phyloP scores from a whole-genome alignment of 2,888 invertebrate genomes.

The Aricia artaxerxes region DNA sequence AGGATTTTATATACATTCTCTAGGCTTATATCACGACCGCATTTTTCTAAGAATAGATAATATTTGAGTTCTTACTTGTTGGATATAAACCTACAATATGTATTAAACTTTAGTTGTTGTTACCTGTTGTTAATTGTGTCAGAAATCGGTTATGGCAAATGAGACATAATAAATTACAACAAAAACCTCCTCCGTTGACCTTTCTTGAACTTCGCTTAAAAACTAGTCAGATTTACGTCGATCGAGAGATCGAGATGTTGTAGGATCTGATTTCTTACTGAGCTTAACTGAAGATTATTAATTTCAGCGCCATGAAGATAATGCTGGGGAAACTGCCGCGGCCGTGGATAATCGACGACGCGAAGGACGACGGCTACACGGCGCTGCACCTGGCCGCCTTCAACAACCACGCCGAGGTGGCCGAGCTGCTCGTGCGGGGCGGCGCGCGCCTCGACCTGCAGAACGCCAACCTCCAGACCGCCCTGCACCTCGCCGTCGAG shows the following conservation, averaged over 20 bases:
- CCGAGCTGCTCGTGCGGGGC: conserved; percentile 93
- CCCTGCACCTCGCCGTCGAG: conserved; percentile 96
- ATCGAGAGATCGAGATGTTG: too few relatives aligned
- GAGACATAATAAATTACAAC: too few relatives aligned
- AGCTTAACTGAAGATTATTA: background rate
- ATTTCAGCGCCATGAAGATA: conserved; percentile 95
- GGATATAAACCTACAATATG: background rate
- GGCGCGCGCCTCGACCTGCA: conserved; percentile 97
- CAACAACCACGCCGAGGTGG: conserved; percentile 98
- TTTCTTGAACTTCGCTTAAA: background rate
- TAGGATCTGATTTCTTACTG: too few relatives aligned
- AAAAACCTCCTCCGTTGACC: background rate
- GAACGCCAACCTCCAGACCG: conserved; percentile 97
- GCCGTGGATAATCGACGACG: conserved; percentile 99
- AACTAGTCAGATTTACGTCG: background rate
- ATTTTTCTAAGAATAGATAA: conserved; percentile 16
- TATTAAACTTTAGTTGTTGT: too few relatives aligned
- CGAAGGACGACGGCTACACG: conserved; percentile 98
- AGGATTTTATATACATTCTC: conserved; percentile 18
- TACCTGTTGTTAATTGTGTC: too few relatives aligned
- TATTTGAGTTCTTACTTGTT: background rate
- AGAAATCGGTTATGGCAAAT: too few relatives aligned
- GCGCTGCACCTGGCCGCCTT: conserved; percentile 97
- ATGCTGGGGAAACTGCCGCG: conserved; percentile 94
- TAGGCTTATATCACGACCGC: background rate